These are phyloP conservation scores for Pogona vitticeps DNA, from an alignment of 2,113 vertebrate species.

Conservation along the genomic window DNA sequence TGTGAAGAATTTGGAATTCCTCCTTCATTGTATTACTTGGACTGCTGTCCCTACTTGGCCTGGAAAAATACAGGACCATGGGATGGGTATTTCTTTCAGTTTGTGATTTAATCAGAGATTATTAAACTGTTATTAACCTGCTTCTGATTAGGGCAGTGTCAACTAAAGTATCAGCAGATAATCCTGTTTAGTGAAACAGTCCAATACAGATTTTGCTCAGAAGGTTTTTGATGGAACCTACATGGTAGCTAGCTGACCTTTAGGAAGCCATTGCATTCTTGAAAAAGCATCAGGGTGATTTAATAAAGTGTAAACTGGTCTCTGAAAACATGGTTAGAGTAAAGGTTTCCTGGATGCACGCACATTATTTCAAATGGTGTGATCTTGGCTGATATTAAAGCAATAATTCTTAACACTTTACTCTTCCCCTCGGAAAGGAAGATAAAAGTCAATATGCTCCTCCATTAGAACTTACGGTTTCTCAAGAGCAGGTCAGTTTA, in stretches of 20 bases:
- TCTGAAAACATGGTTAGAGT: conserved; percentile 63
- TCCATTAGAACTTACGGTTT: conserved; percentile 76
- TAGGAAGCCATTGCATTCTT: conserved; percentile 48
- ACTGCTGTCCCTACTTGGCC: background rate
- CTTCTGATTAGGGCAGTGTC: background rate
- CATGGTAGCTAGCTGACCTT: conserved; percentile 32
- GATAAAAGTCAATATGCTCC: conserved; percentile 79
- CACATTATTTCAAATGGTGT: conserved; percentile 61
- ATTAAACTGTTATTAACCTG: conserved; percentile 24
- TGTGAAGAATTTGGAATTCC: conserved; percentile 30
- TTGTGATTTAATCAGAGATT: conserved; percentile 11
- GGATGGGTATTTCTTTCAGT: background rate
- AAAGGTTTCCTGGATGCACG: conserved; percentile 63
- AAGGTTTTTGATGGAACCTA: conserved; percentile 44
- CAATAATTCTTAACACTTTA: conserved; percentile 79
- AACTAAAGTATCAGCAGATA: conserved; percentile 11
- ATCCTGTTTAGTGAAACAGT: conserved; percentile 17
- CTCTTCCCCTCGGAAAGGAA: conserved; percentile 67
- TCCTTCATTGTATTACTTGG: conserved; percentile 43
- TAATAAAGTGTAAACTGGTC: conserved; percentile 68
- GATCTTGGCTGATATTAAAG: conserved; percentile 77
- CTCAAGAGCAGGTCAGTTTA: conserved; percentile 71
- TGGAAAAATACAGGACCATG: conserved; percentile 30
- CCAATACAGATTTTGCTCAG: conserved; percentile 32
- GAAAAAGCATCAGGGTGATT: conserved; percentile 61